phyloP scores from a whole-genome alignment of 1,140 invertebrate genomes.

The Ganaspis sp. region DNA sequence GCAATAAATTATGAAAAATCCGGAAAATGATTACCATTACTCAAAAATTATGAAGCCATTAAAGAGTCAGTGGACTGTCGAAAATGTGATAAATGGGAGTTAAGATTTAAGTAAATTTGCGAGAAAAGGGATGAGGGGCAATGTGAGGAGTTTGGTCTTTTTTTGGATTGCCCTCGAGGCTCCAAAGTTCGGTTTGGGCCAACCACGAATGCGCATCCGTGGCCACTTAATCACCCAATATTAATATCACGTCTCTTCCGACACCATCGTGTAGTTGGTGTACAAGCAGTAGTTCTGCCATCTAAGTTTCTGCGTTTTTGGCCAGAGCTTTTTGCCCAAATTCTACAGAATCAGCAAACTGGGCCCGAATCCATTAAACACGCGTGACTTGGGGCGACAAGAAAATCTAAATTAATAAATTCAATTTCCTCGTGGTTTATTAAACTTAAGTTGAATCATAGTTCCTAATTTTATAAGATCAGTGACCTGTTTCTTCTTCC shows the following conservation, averaged over 20 bases:
- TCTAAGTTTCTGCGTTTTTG: conserved; percentile 55
- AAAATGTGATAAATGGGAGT: not conserved
- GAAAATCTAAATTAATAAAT: not conserved
- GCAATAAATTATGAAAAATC: not conserved
- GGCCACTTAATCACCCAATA: conserved; percentile 73
- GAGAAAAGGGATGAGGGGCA: not conserved
- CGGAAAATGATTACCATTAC: not conserved
- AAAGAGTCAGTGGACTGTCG: not conserved
- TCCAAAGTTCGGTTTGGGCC: conserved; percentile 58
- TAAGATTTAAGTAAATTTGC: not conserved
- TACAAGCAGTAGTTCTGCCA: conserved; percentile 38
- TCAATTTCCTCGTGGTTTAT: not conserved
- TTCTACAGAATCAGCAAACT: not conserved
- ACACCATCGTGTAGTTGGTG: conserved; percentile 56
- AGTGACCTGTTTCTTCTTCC: not conserved
- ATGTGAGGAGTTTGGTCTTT: conserved; percentile 47
- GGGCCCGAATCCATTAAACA: not conserved
- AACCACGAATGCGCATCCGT: conserved; percentile 66
- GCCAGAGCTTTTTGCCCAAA: conserved; percentile 38
- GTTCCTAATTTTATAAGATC: not conserved
- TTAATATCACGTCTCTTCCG: conserved; percentile 70
- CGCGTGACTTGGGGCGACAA: not conserved
- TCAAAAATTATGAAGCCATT: conserved; percentile 2
- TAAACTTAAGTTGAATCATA: not conserved
- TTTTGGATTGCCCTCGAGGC: conserved; percentile 53